A percentile compares a stretch with the other conserved stretches of the same genome.
Evolutionary conservation across 2,113 vertebrate genomes (phyloP).

Genomic region (Ammospiza nelsoni): DNA sequence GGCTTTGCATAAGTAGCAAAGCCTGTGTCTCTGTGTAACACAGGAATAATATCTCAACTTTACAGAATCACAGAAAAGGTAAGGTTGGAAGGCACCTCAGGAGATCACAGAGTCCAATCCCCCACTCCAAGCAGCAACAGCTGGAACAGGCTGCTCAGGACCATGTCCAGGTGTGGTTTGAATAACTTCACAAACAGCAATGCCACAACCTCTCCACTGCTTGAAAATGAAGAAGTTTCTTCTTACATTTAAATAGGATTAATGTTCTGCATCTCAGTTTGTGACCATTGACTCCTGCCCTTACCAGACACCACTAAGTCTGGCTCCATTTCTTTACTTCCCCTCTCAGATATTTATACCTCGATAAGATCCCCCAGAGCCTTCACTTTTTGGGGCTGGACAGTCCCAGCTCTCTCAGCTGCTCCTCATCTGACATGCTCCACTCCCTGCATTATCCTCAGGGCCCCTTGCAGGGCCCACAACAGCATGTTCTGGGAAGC

Average conservation of each 20-base stretch:
- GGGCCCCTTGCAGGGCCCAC: background rate
- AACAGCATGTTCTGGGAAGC: background rate
- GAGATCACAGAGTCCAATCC: fast-evolving
- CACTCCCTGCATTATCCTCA: background rate
- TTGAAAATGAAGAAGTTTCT: background rate
- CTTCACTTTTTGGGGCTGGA: background rate
- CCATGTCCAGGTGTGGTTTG: background rate
- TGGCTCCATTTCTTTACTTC: background rate
- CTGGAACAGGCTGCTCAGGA: background rate
- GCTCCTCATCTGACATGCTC: background rate
- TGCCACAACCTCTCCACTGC: background rate
- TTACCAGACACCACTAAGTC: background rate
- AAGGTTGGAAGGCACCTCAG: background rate
- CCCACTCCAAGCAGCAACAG: background rate
- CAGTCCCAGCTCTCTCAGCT: background rate
- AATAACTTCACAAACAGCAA: background rate
- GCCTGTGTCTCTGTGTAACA: background rate
- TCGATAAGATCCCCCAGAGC: background rate
- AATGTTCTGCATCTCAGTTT: background rate
- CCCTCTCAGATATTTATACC: background rate
- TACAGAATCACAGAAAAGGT: background rate
- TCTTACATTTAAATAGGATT: background rate
- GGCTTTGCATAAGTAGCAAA: background rate
- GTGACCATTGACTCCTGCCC: background rate
- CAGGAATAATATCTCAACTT: background rate